Conservation (phyloP, 1,140 invertebrate genomes). For the Leptinotarsa texana region DNA sequence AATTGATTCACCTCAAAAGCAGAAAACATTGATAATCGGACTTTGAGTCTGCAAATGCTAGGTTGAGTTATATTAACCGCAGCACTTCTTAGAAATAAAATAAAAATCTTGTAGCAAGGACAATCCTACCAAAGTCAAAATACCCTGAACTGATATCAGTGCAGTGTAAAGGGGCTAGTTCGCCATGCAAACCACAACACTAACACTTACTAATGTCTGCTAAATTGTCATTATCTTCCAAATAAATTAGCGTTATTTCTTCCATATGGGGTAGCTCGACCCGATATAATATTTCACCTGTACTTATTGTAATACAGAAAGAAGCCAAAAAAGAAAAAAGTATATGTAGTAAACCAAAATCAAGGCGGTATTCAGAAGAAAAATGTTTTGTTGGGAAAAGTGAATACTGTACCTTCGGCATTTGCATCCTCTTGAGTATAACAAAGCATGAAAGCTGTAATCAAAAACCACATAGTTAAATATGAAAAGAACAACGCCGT, state of each 20-base stretch:
- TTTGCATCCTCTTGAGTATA: constrained; percentile 88
- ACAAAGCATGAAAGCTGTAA: constrained; percentile 88
- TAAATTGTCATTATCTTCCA: constrained; percentile 72
- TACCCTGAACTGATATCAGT: constrained; percentile 27
- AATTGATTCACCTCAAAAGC: too few relatives aligned
- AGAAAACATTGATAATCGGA: too few relatives aligned
- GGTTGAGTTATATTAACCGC: too few relatives aligned
- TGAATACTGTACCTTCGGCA: constrained; percentile 76
- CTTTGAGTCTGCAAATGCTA: too few relatives aligned
- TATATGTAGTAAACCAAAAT: constrained; percentile 53
- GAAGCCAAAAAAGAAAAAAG: constrained; percentile 59
- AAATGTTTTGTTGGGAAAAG: constrained; percentile 32
- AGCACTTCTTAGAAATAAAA: too few relatives aligned
- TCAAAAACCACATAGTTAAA: constrained; percentile 57
- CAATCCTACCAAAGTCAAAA: constrained; percentile 10
- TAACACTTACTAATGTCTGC: constrained; percentile 69
- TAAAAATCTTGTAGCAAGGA: background rate
- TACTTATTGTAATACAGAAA: constrained; percentile 68
- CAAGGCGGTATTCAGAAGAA: constrained; percentile 17
- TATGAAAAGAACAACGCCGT: background rate
- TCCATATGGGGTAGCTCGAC: constrained; percentile 87
- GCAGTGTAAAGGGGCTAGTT: constrained; percentile 33
- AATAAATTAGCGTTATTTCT: constrained; percentile 86
- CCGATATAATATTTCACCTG: constrained; percentile 85
- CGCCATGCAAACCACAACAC: constrained; percentile 59